These are phyloP conservation scores for Pantherophis alleghaniensis DNA, from an alignment of 2,797 vertebrate species.

Conservation along the genomic window DNA sequence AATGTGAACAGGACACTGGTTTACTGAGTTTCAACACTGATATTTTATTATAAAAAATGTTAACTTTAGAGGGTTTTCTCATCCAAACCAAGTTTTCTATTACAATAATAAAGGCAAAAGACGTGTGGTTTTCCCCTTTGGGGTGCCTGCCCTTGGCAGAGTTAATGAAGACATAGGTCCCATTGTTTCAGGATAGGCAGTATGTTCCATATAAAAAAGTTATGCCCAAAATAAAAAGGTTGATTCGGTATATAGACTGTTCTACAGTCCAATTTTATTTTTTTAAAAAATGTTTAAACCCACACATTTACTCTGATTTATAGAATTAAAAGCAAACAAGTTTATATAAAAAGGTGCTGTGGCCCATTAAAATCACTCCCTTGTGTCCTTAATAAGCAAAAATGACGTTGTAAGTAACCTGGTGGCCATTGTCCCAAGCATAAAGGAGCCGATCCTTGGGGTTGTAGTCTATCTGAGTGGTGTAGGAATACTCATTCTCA, in stretches of 20 bases:
- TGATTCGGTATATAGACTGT: conserved; percentile 78
- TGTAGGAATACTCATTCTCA: conserved; percentile 90
- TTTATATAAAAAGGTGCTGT: conserved; percentile 73
- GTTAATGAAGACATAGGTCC: conserved; percentile 20
- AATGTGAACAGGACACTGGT: background rate
- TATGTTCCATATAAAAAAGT: conserved; percentile 26
- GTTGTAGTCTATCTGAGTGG: conserved; percentile 97
- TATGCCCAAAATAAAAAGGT: conserved; percentile 58
- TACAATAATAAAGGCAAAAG: background rate
- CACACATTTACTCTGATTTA: conserved; percentile 72
- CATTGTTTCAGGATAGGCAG: background rate
- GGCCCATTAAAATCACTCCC: conserved; percentile 56
- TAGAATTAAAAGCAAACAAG: conserved; percentile 75
- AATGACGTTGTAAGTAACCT: conserved; percentile 92
- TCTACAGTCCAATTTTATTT: conserved; percentile 83
- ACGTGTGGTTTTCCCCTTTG: background rate
- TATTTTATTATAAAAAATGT: conserved; percentile 51
- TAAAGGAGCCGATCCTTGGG: conserved; percentile 93
- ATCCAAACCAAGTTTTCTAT: conserved; percentile 10
- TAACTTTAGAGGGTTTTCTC: background rate
- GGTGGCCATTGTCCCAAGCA: conserved; percentile 97
- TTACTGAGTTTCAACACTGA: conserved; percentile 22
- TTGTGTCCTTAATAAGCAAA: conserved; percentile 85
- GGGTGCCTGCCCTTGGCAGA: background rate
- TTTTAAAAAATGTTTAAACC: conserved; percentile 26